Evolutionary conservation across 2,888 invertebrate species (phyloP).

Genomic region (Trachelus troglodyta): DNA sequence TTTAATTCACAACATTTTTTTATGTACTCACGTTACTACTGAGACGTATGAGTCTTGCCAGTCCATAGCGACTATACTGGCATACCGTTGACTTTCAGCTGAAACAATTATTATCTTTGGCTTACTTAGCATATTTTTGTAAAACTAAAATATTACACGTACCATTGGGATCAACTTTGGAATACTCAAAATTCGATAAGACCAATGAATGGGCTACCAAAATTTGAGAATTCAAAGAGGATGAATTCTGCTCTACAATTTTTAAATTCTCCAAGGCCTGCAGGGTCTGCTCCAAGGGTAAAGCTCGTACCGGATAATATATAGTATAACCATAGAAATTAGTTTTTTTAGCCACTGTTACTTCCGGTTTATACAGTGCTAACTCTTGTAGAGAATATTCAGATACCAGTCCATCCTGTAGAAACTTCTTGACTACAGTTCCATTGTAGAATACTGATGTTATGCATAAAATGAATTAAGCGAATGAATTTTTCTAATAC

Average conservation of each 20-base stretch:
- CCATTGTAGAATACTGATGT: constrained; percentile 60
- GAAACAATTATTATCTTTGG: constrained; percentile 28
- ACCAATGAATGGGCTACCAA: constrained; percentile 46
- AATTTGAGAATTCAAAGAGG: constrained; percentile 44
- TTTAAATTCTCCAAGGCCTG: constrained; percentile 43
- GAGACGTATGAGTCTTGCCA: constrained; percentile 76
- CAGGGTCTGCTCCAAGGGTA: constrained; percentile 39
- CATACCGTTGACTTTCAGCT: constrained; percentile 67
- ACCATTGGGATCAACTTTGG: constrained; percentile 32
- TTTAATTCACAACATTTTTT: neutral
- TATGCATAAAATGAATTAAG: neutral
- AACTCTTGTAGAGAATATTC: constrained; percentile 49
- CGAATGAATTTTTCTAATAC: neutral
- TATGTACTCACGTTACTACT: constrained; percentile 72
- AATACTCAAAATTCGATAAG: constrained; percentile 24
- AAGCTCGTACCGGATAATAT: constrained; percentile 48
- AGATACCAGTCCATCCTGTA: constrained; percentile 56
- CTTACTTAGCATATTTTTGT: constrained; percentile 6
- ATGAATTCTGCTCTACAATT: constrained; percentile 43
- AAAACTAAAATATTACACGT: neutral
- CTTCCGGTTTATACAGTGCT: constrained; percentile 46
- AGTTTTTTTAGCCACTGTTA: constrained; percentile 34
- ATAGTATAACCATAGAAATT: constrained; percentile 50
- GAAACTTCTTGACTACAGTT: constrained; percentile 62
- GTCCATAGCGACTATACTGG: constrained; percentile 76